These are phyloP conservation scores for Drosophila ogumai DNA, from an alignment of 1,140 invertebrate species.

Conservation along the genomic window DNA sequence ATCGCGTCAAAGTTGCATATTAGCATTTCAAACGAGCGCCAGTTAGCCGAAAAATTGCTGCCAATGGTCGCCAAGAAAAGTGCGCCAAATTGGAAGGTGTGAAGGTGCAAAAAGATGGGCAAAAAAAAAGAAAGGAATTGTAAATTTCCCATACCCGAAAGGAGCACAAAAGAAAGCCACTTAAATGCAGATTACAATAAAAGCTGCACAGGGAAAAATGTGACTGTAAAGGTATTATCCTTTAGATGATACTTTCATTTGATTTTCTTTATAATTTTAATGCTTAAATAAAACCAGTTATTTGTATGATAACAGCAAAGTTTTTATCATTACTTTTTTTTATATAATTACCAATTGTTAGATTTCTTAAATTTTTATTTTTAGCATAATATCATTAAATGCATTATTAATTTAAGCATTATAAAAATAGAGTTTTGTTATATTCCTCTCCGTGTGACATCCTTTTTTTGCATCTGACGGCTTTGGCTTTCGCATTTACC, in stretches of 20 bases:
- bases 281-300: background rate
- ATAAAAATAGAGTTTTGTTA: too few relatives aligned
- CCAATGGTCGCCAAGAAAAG: conserved; percentile 72
- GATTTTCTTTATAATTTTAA: too few relatives aligned
- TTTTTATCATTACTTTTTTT: too few relatives aligned
- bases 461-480: conserved; percentile 63
- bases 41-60: conserved; percentile 80
- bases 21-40: conserved; percentile 81
- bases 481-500: conserved; percentile 41
- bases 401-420: too few relatives aligned
- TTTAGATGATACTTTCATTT: background rate
- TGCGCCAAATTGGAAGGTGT: conserved; percentile 76
- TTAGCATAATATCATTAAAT: too few relatives aligned
- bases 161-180: conserved; percentile 77
- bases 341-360: too few relatives aligned
- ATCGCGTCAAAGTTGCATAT: conserved; percentile 80
- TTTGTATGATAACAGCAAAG: background rate
- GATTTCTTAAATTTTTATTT: too few relatives aligned
- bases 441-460: background rate
- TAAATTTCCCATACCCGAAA: conserved; percentile 9
- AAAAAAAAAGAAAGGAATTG: conserved; percentile 6
- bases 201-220: conserved; percentile 24
- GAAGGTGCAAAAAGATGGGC: conserved; percentile 24
- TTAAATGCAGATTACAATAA: conserved; percentile 83
- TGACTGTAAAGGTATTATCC: background rate